Percentiles rank a stretch among this genome's conserved stretches.
Evolutionary conservation across 2,113 vertebrate genomes (phyloP).

Genomic region (Phalacrocorax brasilianus): DNA sequence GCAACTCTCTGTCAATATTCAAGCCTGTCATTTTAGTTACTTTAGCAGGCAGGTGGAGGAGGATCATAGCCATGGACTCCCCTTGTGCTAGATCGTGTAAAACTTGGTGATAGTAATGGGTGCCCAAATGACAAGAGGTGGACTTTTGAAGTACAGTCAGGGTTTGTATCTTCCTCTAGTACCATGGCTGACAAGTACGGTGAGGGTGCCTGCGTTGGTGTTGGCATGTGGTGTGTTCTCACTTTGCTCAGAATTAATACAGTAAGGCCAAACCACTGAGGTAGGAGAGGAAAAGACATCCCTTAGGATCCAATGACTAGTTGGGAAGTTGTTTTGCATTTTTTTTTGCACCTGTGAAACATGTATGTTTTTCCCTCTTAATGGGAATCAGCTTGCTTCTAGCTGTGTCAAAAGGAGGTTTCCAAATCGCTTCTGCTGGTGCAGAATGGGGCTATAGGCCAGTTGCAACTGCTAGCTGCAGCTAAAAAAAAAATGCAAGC

Average conservation of each 20-base stretch:
- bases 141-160: background rate
- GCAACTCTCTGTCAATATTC: background rate
- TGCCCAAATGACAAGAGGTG: background rate
- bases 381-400: background rate
- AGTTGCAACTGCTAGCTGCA: background rate
- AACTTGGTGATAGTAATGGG: background rate
- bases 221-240: background rate
- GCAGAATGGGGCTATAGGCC: background rate
- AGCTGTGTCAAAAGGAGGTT: background rate
- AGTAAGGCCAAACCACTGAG: background rate
- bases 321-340: background rate
- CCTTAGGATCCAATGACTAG: no score
- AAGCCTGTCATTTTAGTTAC: conserved; percentile 14
- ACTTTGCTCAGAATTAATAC: background rate
- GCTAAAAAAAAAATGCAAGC: background rate
- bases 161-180: background rate
- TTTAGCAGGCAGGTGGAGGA: background rate
- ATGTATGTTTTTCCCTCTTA: background rate
- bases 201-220: background rate
- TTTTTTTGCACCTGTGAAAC: background rate
- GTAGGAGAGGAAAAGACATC: background rate
- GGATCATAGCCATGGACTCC: background rate
- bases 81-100: background rate
- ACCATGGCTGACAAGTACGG: background rate
- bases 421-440: background rate